Evolutionary conservation across 2,888 invertebrate genomes (phyloP), one percentile per base, ranked within the genome.

Genomic region (Ophraella communa): DNA sequence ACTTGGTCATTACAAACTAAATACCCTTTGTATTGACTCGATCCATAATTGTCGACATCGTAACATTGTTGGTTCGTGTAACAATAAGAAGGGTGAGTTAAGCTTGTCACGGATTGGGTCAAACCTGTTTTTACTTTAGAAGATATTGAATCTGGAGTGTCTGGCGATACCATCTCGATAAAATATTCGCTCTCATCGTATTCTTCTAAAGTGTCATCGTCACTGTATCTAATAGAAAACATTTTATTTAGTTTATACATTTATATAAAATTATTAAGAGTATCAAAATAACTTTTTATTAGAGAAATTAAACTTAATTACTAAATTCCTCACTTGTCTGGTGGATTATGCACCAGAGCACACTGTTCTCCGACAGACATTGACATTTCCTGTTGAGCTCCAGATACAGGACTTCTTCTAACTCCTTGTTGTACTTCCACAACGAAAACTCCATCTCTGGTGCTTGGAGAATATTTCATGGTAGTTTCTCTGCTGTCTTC

Each of bases 51-150:
- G 39, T 91, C 91, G 71, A 88, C 86, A 61, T 91, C 90, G 77
- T 93, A 93, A 23, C 91, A 88, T 72, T 88, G 84, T 81, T 94
- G 94, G 78, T 91, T 92, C 60, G 93, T 90, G 78, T 94, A 94
- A 49, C 89, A 87, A 79, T 94, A 91, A 66, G 89, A 90, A 11
- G 89, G 89, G 61, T 89, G 88, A 4, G 93, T 91, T 1, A 94
- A 85, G 0, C 94, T 94, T 0, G 92, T 92, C 53, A 75, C 68
- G 61, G 64, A 71, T 49, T 67, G 70, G 4, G 81, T 51, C 11
- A 71, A 55, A 11, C 71, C 71, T 1, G 71, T 71, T 63, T 57
- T 67, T 3, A 49, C 80, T 74, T 83, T 84, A 30, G 83, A 81
- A 68, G 82, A 81, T 8, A 83, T 81, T 59, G 82, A 81, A 66